phyloP scores from a whole-genome alignment of 2,113 vertebrate species.

The Buteo buteo region DNA sequence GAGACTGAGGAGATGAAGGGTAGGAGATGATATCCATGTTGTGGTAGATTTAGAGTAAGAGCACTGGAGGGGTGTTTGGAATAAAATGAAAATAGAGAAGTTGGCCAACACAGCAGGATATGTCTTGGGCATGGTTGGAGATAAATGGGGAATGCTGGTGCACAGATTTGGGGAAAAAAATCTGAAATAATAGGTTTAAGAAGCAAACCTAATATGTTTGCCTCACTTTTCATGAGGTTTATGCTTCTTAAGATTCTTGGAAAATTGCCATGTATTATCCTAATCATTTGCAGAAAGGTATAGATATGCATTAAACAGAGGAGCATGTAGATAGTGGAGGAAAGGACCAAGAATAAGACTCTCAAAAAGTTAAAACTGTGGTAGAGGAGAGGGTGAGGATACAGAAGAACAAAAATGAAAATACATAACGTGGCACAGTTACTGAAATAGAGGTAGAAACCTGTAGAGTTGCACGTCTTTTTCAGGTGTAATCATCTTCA shows the following conservation, averaged over 20 bases:
- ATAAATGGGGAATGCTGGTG: not conserved
- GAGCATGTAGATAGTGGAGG: not conserved
- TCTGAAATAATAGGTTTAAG: not conserved
- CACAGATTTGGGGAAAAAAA: not conserved
- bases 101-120: not conserved
- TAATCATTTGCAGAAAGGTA: not conserved
- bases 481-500: constrained; percentile 8
- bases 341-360: not conserved
- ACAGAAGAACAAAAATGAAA: not conserved
- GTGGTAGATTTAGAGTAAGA: not conserved
- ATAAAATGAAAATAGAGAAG: not conserved
- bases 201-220: not conserved
- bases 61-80: not conserved
- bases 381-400: not conserved
- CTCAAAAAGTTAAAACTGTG: not conserved
- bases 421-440: not conserved
- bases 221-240: not conserved
- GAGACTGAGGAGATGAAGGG: not conserved
- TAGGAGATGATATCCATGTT: not conserved
- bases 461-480: not conserved
- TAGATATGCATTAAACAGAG: not conserved
- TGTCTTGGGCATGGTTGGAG: not conserved
- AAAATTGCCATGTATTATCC: not conserved
- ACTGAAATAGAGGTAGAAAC: not conserved
- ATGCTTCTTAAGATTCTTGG: not conserved